Percentiles rank a stretch among this genome's conserved stretches.
These are phyloP conservation scores for Xiphophorus birchmanni DNA, from an alignment of 2,797 vertebrate species.

Conservation along the genomic window DNA sequence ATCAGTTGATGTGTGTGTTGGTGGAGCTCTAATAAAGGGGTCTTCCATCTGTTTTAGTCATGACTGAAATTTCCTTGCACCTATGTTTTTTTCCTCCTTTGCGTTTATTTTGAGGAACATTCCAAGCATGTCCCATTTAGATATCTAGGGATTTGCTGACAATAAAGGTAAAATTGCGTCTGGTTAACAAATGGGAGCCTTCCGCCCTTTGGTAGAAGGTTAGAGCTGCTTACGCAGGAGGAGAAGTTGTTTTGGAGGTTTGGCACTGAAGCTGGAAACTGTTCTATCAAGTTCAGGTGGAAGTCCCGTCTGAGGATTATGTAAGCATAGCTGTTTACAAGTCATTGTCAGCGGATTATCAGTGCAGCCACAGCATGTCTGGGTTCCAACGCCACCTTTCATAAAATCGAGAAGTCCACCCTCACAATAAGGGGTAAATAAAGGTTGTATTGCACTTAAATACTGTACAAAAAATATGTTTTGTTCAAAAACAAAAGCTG, in stretches of 20 bases:
- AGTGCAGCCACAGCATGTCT: neutral
- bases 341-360: conserved; percentile 23
- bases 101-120: neutral
- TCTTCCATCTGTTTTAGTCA: neutral
- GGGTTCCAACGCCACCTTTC: neutral
- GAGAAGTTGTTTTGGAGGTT: conserved; percentile 8
- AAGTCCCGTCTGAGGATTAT: conserved; percentile 38
- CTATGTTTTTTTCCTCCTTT: neutral
- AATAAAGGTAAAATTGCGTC: neutral
- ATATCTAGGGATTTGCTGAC: neutral
- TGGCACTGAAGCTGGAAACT: conserved; percentile 35
- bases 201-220: conserved; percentile 41
- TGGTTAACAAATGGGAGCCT: neutral
- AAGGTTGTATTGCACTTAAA: neutral
- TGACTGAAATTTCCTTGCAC: neutral
- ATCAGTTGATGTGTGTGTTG: neutral
- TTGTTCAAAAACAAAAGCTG: neutral
- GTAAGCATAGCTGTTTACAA: conserved; percentile 37
- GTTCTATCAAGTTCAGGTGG: conserved; percentile 35
- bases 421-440: neutral
- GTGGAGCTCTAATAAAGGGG: neutral
- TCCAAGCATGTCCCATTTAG: neutral
- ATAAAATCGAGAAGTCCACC: neutral
- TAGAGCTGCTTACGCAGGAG: conserved; percentile 42
- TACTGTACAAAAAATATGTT: neutral